Percentiles rank a stretch among this genome's conserved stretches.
phyloP scores from a whole-genome alignment of 2,888 invertebrate species.

The Meteorus cinctellus region DNA sequence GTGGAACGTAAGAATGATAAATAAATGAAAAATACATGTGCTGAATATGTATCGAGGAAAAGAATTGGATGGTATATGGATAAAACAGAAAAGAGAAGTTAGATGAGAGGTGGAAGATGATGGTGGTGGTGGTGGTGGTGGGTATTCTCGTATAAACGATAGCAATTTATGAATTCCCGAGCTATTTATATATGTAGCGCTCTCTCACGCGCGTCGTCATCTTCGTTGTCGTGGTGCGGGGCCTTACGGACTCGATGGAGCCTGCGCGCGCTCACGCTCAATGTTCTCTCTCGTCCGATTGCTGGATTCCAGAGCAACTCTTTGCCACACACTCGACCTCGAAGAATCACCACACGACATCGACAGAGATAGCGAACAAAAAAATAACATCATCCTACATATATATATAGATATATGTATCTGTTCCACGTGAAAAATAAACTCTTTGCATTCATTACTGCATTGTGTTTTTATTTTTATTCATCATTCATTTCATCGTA shows the following conservation, averaged over 20 bases:
- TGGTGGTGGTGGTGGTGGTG: slow-evolving; percentile 44
- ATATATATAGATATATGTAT: background rate
- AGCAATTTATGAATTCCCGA: slow-evolving; percentile 55
- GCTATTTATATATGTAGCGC: slow-evolving; percentile 55
- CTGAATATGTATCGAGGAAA: slow-evolving; percentile 22
- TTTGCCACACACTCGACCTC: slow-evolving; percentile 38
- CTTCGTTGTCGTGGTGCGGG: slow-evolving; percentile 38
- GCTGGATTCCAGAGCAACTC: slow-evolving; percentile 58
- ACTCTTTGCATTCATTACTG: background rate
- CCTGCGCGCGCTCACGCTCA: slow-evolving; percentile 48
- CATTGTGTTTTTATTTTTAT: background rate
- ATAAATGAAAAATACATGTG: slow-evolving; percentile 8
- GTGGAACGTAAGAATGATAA: slow-evolving; percentile 17
- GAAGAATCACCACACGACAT: slow-evolving; percentile 34
- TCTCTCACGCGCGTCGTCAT: slow-evolving; percentile 44
- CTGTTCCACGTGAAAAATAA: background rate
- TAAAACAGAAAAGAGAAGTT: slow-evolving; percentile 32
- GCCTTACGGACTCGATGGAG: slow-evolving; percentile 32
- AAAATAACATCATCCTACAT: background rate
- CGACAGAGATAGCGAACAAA: background rate
- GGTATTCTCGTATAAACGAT: slow-evolving; percentile 58
- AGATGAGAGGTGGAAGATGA: slow-evolving; percentile 18
- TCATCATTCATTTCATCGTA: background rate
- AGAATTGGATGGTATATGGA: slow-evolving; percentile 30
- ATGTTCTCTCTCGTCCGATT: slow-evolving; percentile 52